These are phyloP conservation scores for Umimayanthus chanpuru DNA, from an alignment of 92 coral and sea anemone genomes.

Conservation along the genomic window DNA sequence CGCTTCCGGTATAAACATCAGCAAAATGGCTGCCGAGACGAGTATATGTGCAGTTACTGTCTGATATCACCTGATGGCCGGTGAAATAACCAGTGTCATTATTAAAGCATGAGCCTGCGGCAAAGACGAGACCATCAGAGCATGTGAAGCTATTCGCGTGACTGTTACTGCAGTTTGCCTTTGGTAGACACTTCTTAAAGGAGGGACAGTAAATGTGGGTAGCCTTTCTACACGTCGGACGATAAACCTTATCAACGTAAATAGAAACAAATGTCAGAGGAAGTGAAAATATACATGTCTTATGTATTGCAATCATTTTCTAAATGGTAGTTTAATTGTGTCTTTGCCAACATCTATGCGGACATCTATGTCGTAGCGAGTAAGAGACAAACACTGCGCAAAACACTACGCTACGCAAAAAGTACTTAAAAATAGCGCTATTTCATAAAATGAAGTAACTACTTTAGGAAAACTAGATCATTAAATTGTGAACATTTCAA, in stretches of 20 bases:
- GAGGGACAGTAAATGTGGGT: not conserved
- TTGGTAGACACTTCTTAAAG: not conserved
- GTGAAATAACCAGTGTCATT: not conserved
- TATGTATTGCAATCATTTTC: too few species aligned
- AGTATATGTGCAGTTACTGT: not conserved
- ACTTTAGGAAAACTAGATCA: not conserved
- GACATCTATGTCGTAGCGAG: too few species aligned
- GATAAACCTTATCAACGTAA: too few species aligned
- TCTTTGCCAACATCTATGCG: too few species aligned
- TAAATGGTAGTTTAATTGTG: too few species aligned
- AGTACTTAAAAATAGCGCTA: too few species aligned
- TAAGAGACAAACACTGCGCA: too few species aligned
- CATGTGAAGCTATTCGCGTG: not conserved
- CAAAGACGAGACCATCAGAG: not conserved
- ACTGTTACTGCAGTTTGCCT: not conserved
- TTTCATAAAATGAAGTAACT: too few species aligned
- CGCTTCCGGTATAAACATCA: not conserved
- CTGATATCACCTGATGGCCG: not conserved
- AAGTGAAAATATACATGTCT: too few species aligned
- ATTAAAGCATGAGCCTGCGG: not conserved
- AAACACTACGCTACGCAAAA: too few species aligned
- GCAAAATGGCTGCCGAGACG: constrained; percentile 1
- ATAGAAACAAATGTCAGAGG: too few species aligned
- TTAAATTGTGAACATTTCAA: not conserved
- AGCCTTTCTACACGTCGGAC: not conserved